Base-by-base conservation (phyloP, 2,113 vertebrate species). In the Mugil cephalus region DNA sequence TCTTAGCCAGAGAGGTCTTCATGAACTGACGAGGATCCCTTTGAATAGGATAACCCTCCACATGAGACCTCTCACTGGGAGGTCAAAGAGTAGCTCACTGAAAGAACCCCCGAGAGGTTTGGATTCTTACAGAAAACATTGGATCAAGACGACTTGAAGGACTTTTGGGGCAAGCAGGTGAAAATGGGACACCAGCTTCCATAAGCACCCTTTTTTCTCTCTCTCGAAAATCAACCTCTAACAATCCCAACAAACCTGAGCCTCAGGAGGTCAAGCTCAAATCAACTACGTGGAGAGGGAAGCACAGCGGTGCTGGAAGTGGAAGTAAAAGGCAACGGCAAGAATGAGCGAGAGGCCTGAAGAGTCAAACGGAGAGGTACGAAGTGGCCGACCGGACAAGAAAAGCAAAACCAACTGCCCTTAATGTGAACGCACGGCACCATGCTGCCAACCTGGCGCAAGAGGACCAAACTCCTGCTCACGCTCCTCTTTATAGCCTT, bases 361-460 rank as follows among this genome's bases (percentile, higher is more conserved):
- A 1, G 12, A 19, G 35, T 21, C 59, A 8, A 19, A 47, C 68
- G 59, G 58, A 62, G 73, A 82, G 69, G 83, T n/a, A 15, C 80
- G 79, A 88, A 51, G 78, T 18, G 13, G 39, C 43, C 61, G 52
- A 62, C 14, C 46, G 62, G 59, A 42, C 63, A 15, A 60, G 46
- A 67, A 43, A 54, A 43, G 15, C 51, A 17, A 65, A 55, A 43
- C 55, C 65, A 3, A 10, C 30, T 48, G 43, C 3, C 74, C 69
- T 74, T 46, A 62, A 85, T 86, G 82, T 88, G 87, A 92, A 84
- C 80, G 71, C 45, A 39, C 61, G 72, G 77, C 71, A 59, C 66
- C 68, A 92, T 93, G 92, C 72, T 79, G 60, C 73, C 73, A 21
- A 19, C 51, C 51, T 77, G 83, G 79, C 54, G 70, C 81, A 54